phyloP scores from a whole-genome alignment of 2,113 vertebrate species.

The Cathartes aura region DNA sequence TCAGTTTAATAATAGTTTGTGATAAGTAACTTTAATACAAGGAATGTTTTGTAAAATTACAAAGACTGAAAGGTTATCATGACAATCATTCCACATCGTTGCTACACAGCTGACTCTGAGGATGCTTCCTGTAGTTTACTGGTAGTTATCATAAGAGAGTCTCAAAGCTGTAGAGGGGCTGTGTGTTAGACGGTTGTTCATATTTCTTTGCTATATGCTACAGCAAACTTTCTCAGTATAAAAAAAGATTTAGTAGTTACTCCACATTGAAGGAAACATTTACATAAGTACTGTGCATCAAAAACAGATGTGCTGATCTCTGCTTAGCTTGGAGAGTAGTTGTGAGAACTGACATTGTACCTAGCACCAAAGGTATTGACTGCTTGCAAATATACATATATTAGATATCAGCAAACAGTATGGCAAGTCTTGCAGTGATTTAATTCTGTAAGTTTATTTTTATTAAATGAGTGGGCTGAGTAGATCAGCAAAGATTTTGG shows the following conservation, averaged over 20 bases:
- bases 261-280: background rate
- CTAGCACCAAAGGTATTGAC: background rate
- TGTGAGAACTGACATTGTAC: accelerated
- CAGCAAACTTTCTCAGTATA: background rate
- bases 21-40: background rate
- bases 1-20: background rate
- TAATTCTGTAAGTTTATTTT: background rate
- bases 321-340: background rate
- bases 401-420: background rate
- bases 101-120: background rate
- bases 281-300: background rate
- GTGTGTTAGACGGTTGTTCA: background rate
- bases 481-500: background rate
- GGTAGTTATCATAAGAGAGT: background rate
- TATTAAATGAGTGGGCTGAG: background rate
- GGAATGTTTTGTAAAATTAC: background rate
- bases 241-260: background rate
- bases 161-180: background rate
- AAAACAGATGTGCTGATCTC: background rate
- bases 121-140: background rate
- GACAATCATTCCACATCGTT: background rate
- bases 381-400: background rate
- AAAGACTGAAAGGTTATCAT: background rate
- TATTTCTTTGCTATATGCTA: background rate
- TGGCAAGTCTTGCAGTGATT: background rate